Conservation (phyloP, 2,113 vertebrate genomes). For the Laterallus jamaicensis region DNA sequence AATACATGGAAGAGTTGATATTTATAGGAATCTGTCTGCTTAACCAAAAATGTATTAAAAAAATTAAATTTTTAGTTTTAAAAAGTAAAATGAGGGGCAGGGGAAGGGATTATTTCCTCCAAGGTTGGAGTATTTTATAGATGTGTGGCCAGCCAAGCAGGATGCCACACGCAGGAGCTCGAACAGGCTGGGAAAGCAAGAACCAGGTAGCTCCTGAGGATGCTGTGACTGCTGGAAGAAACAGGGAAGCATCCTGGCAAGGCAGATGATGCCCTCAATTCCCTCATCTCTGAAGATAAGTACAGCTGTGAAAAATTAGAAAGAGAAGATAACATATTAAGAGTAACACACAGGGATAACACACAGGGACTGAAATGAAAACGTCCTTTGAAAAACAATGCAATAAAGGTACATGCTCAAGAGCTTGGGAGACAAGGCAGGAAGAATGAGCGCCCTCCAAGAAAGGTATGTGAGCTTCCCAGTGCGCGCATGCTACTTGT, state of each 20-base stretch:
- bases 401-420: background rate
- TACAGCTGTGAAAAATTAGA: background rate
- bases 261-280: background rate
- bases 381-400: background rate
- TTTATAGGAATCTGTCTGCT: background rate
- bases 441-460: background rate
- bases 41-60: background rate
- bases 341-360: background rate
- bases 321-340: background rate
- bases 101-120: background rate
- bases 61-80: no score
- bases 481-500: rapidly evolving
- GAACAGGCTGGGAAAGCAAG: background rate
- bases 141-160: background rate
- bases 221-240: background rate
- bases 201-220: background rate
- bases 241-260: background rate
- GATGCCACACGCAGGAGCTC: rapidly evolving
- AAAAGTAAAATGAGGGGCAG: no score
- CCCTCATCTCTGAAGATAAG: background rate
- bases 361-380: background rate
- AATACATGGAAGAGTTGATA: background rate
- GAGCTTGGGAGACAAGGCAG: background rate
- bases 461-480: background rate
- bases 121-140: background rate